Evolutionary conservation across 2,113 vertebrate genomes (phyloP).

Genomic region (Mormoops blainvillei): DNA sequence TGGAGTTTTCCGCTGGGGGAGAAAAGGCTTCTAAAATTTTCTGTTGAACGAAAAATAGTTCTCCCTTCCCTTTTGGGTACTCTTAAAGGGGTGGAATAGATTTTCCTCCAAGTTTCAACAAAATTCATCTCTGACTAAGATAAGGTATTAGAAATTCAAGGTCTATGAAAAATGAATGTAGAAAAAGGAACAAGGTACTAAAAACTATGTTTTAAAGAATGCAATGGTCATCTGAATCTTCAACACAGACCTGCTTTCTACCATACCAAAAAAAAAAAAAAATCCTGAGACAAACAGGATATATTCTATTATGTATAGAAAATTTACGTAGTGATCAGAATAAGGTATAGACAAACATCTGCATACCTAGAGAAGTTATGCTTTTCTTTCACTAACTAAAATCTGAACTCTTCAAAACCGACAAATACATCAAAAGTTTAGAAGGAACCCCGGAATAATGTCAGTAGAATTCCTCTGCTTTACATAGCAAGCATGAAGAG

Average conservation of each 20-base stretch:
- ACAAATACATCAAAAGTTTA: slow-evolving; percentile 41
- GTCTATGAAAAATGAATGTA: slow-evolving; percentile 41
- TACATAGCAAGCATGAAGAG: slow-evolving; percentile 2
- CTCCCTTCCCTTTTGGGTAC: slow-evolving; percentile 52
- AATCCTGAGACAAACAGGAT: neutral
- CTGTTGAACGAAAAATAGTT: slow-evolving; percentile 65
- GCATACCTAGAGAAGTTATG: neutral
- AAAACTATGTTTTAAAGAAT: slow-evolving; percentile 51
- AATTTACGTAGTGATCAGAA: neutral
- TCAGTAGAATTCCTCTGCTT: slow-evolving; percentile 39
- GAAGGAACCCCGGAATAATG: slow-evolving; percentile 63
- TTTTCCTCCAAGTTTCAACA: slow-evolving; percentile 58
- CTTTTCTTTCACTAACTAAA: slow-evolving; percentile 57
- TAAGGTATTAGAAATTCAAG: neutral
- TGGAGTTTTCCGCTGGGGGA: slow-evolving; percentile 60
- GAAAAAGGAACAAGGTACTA: slow-evolving; percentile 27
- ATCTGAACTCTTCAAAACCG: slow-evolving; percentile 39
- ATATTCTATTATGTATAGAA: neutral
- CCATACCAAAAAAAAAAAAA: neutral
- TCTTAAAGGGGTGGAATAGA: slow-evolving; percentile 12
- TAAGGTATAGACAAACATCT: neutral
- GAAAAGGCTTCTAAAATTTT: slow-evolving; percentile 66
- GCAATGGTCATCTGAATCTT: slow-evolving; percentile 22
- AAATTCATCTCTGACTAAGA: slow-evolving; percentile 43
- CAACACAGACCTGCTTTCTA: neutral